Evolutionary conservation across 2,888 invertebrate genomes (phyloP), one percentile per base, ranked within the genome.

Genomic region (Conchocele bisecta): DNA sequence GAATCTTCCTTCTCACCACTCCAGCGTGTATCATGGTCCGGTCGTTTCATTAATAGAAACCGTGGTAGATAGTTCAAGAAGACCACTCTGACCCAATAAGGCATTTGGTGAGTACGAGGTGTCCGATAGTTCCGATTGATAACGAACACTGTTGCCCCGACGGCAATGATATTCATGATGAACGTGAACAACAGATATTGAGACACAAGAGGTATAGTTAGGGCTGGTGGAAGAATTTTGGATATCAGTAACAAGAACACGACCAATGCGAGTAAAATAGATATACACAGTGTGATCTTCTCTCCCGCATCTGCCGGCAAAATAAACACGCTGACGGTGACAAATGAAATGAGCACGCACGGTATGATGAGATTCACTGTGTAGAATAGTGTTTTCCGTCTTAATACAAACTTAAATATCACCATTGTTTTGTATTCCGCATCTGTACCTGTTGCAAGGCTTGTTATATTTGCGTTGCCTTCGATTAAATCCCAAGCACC

Each of bases 91-190:
- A 98, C 96, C 97, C 97, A 97, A 85, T 96, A 94, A 46, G 99
- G 98, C 99, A 99, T 99, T 92, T 96, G 95, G 92, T 99, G 98
- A 35, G 98, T 99, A 86, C 96, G 94, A 58, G 97, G 98, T 42
- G 97, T 92, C 26, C 99, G 94, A 93, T 98, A 99, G 92, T 99
- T 99, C 96, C 98, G 98, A 92, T 99, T 99, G 90, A 99, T 98
- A 91, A 99, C 98, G 90, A 99, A 95, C 81, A 99, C 99, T 29
- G 98, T 99, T 63, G 98, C 97, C 86, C 99, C 94, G 92, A 99
- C 99, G 93, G 98, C 98, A 89, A 99, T 96, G 71, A 99, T 98
- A 92, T 99, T 99, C 98, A 99, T 98, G 87, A 99, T 98, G 93
- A 99, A 99, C 66, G 98, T 99, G 92, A 99, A 98, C 57, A 99